Percentiles rank a stretch among this genome's conserved stretches.
Evolutionary conservation across 2,797 vertebrate genomes (phyloP).

Genomic region (Pangasius larnaudii): DNA sequence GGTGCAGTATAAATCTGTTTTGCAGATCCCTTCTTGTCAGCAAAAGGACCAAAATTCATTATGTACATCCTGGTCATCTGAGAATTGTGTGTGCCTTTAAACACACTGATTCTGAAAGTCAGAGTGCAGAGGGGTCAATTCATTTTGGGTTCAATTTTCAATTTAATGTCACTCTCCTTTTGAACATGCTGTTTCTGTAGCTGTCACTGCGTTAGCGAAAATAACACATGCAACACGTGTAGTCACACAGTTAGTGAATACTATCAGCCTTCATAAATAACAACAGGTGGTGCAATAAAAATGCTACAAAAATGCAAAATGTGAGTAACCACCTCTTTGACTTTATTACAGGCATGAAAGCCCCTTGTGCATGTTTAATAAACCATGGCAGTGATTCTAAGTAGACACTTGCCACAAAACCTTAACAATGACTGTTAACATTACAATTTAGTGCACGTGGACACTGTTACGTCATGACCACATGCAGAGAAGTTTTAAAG

Average conservation of each 20-base stretch:
- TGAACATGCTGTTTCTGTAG: not conserved
- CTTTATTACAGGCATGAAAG: not conserved
- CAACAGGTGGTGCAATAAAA: not conserved
- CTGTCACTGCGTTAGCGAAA: not conserved
- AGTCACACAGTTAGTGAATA: not conserved
- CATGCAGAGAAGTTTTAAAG: not conserved
- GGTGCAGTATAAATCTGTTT: not conserved
- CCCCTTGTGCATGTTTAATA: not conserved
- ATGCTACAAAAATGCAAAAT: not conserved
- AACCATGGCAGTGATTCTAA: not conserved
- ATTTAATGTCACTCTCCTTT: not conserved
- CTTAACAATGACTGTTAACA: not conserved
- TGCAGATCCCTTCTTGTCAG: not conserved
- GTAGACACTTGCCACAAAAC: not conserved
- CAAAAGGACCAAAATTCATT: not conserved
- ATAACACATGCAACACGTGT: not conserved
- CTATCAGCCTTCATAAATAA: not conserved
- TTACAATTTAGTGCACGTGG: not conserved
- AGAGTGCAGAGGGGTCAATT: constrained; percentile 10
- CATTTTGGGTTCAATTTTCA: not conserved
- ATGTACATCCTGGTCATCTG: not conserved
- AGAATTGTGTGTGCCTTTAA: not conserved
- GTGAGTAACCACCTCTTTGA: not conserved
- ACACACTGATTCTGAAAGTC: constrained; percentile 2
- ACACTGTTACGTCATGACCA: not conserved